Conservation (phyloP, 2,797 vertebrate genomes). For the Triplophysa bombifrons region DNA sequence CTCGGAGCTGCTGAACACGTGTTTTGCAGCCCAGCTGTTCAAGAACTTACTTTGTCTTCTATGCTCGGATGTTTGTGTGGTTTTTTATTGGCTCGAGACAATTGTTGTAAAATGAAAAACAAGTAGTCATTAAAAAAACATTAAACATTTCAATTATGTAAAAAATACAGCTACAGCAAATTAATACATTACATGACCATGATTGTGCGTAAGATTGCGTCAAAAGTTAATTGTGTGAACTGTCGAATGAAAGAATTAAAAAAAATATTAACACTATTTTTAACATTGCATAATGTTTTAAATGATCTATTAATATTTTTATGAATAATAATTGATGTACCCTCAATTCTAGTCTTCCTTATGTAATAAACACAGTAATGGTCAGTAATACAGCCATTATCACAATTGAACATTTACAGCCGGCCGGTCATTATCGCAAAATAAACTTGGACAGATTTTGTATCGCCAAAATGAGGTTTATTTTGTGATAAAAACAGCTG, state of each 20-base stretch:
- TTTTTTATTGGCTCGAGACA: no score
- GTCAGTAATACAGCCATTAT: background rate
- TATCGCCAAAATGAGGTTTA: background rate
- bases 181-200: no score
- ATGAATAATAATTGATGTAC: background rate
- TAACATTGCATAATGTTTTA: no score
- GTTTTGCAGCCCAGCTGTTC: conserved; percentile 22
- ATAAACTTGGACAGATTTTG: background rate
- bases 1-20: background rate
- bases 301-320: no score
- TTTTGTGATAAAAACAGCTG: background rate
- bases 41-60: background rate
- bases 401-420: background rate
- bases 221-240: no score
- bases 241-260: no score
- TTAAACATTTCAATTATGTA: no score
- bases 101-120: background rate
- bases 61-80: background rate
- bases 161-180: no score
- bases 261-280: no score
- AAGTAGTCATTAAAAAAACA: no score
- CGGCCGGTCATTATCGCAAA: background rate
- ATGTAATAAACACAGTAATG: background rate
- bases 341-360: background rate
- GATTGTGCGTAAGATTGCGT: no score